Conservation (phyloP, 2,113 vertebrate species). For the Osmerus eperlanus region DNA sequence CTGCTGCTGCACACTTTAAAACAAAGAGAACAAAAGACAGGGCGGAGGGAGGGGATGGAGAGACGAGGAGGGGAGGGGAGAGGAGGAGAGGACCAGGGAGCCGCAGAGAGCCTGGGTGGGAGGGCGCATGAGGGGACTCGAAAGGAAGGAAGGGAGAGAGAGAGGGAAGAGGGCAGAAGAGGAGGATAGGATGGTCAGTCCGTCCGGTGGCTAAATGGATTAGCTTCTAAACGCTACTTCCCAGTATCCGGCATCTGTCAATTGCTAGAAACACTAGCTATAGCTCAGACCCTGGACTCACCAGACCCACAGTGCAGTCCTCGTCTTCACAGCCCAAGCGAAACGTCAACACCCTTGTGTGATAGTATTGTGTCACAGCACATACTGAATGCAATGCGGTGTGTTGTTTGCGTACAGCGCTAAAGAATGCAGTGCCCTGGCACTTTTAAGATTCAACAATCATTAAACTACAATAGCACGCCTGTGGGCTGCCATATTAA, state of each 20-base stretch:
- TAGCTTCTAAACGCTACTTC: constrained; percentile 46
- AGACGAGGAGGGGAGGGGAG: background rate
- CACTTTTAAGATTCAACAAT: no score
- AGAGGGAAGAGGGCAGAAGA: background rate
- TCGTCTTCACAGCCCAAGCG: no score
- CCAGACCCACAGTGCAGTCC: background rate
- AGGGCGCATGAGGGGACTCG: background rate
- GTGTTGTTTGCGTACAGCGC: no score
- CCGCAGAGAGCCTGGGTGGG: background rate
- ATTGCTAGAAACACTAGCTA: constrained; percentile 36
- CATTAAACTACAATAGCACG: no score
- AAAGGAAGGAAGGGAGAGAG: background rate
- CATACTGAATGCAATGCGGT: no score
- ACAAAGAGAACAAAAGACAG: constrained; percentile 59
- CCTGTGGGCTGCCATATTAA: no score
- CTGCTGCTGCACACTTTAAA: constrained; percentile 30
- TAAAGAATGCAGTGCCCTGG: no score
- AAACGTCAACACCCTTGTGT: no score
- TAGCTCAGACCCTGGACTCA: constrained; percentile 7
- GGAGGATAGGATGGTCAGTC: constrained; percentile 24
- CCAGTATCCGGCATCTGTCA: constrained; percentile 54
- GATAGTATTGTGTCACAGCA: no score
- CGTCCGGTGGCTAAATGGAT: constrained; percentile 66
- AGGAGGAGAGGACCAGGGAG: background rate
- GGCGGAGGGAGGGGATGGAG: background rate